Evolutionary conservation across 2,888 invertebrate genomes (phyloP).

Genomic region (Lepidonotus clava): DNA sequence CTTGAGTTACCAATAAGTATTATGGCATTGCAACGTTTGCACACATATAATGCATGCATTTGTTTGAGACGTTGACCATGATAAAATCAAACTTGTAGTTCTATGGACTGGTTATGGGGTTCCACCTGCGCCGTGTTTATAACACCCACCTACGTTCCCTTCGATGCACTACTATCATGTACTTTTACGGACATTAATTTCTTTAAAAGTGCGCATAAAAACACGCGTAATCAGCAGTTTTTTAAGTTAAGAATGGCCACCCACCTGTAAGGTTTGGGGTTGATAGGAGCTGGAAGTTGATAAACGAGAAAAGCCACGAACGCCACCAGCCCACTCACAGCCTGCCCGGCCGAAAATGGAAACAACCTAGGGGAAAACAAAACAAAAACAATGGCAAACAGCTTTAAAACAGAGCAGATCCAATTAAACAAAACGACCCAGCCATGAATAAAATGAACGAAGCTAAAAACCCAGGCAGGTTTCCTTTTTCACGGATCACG

Average conservation of each 20-base stretch:
- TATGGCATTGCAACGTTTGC: not conserved
- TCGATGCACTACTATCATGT: not conserved
- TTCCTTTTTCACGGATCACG: no score
- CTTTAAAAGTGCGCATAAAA: not conserved
- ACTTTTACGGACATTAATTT: not conserved
- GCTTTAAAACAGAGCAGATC: no score
- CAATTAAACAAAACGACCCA: not conserved
- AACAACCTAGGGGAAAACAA: not conserved
- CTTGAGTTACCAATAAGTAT: not conserved
- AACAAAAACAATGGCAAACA: no score
- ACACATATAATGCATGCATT: not conserved
- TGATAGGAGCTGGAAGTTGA: not conserved
- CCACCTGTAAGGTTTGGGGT: constrained; percentile 18
- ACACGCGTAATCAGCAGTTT: not conserved
- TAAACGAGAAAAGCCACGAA: not conserved
- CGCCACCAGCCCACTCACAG: not conserved
- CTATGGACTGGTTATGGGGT: no score
- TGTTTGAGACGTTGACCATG: not conserved
- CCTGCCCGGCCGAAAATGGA: not conserved
- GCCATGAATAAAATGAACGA: not conserved
- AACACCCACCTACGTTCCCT: no score
- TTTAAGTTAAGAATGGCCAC: no score
- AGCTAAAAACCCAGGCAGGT: not conserved
- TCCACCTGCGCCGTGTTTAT: no score
- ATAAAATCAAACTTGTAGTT: no score